Percentiles rank a stretch among this genome's conserved stretches.
These are phyloP conservation scores for Neosilurus mollespiculum DNA, from an alignment of 2,797 vertebrate genomes.

Conservation along the genomic window DNA sequence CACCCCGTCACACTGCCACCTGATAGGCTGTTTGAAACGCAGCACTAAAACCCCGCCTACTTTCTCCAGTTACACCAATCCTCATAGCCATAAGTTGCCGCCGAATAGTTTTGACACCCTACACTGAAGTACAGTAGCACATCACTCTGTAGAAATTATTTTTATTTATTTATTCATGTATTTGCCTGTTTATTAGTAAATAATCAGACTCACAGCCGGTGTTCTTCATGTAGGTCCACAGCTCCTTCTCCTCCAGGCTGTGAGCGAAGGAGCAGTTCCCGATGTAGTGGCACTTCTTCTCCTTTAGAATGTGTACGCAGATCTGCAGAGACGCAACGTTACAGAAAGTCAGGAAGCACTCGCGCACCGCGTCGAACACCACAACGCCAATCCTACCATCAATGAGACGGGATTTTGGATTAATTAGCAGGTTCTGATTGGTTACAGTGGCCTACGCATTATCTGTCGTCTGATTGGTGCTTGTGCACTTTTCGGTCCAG, in stretches of 20 bases:
- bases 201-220: slow-evolving; percentile 80
- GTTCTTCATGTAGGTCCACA: slow-evolving; percentile 98
- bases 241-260: slow-evolving; percentile 90
- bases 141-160: no score
- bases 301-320: slow-evolving; percentile 84
- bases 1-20: background rate
- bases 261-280: slow-evolving; percentile 93
- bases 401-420: no score
- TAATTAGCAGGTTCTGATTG: background rate
- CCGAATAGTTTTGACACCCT: background rate
- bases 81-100: no score
- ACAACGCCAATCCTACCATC: no score
- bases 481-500: background rate
- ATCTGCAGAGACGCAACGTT: slow-evolving; percentile 70
- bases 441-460: background rate
- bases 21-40: background rate
- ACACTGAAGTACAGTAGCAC: no score
- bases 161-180: no score
- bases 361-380: no score
- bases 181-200: no score
- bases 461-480: background rate
- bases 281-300: slow-evolving; percentile 85
- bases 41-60: background rate
- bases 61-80: background rate
- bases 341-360: background rate